A percentile compares a stretch with the other conserved stretches of the same genome.
Conservation (phyloP, 2,888 invertebrate genomes). For the Pyrrhosoma nymphula region DNA sequence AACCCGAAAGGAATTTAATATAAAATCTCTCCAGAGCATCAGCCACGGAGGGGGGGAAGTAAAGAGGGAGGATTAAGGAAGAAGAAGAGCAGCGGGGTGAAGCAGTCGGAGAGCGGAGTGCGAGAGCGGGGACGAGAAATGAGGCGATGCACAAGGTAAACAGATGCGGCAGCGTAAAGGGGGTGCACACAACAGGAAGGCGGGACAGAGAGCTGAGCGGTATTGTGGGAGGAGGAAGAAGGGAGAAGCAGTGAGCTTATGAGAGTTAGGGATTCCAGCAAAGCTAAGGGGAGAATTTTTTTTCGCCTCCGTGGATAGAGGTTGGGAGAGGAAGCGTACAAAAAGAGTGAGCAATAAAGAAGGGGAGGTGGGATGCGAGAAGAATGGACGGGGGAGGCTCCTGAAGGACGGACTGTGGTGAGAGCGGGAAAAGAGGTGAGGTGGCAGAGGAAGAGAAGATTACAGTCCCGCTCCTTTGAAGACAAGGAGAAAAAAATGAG, state of each 20-base stretch:
- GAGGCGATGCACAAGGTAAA: constrained; percentile 11
- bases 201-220: background rate
- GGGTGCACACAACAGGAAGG: background rate
- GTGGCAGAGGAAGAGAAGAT: background rate
- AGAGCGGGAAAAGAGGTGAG: background rate
- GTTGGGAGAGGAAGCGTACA: background rate
- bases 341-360: background rate
- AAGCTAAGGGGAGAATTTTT: background rate
- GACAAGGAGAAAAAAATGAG: background rate
- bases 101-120: background rate
- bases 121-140: background rate
- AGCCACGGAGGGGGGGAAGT: background rate
- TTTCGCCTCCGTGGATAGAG: background rate
- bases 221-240: background rate
- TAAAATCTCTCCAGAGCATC: constrained; percentile 47
- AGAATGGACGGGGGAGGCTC: background rate
- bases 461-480: too few relatives aligned
- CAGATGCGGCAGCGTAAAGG: background rate
- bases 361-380: background rate
- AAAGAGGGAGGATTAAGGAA: constrained; percentile 30
- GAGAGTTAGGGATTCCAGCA: too few relatives aligned
- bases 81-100: background rate
- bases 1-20: constrained; percentile 63
- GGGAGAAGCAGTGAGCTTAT: background rate
- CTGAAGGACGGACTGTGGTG: background rate